Evolutionary conservation across 2,888 invertebrate species (phyloP).

Genomic region (Sthenelais limicola): DNA sequence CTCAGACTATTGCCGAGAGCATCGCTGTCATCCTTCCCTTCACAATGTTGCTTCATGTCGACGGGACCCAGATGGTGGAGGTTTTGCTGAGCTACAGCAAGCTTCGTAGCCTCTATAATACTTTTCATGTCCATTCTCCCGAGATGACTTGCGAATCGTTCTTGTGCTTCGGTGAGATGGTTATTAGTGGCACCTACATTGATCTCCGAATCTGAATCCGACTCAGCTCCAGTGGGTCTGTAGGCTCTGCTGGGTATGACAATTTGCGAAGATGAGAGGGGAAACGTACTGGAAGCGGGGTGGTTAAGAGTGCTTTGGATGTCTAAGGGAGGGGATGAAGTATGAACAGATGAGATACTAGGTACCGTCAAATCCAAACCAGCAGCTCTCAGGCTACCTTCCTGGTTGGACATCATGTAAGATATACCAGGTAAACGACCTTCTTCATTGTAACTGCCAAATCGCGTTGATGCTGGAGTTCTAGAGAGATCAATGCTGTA

Average conservation of each 20-base stretch:
- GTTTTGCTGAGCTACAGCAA: constrained; percentile 24
- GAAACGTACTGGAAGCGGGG: not conserved
- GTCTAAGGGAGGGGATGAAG: not conserved
- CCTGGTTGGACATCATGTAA: constrained; percentile 31
- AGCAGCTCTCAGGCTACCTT: constrained; percentile 21
- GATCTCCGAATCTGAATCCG: constrained; percentile 22
- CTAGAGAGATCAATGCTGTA: constrained; percentile 16
- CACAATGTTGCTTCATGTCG: constrained; percentile 8
- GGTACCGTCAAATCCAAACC: constrained; percentile 18
- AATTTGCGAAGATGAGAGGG: not conserved
- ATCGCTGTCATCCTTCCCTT: constrained; percentile 19
- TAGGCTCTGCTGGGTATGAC: constrained; percentile 14
- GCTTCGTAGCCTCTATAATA: constrained; percentile 21
- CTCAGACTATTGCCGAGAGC: constrained; percentile 5
- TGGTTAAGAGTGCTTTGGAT: not conserved
- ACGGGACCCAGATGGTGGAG: constrained; percentile 9
- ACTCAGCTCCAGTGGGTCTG: constrained; percentile 9
- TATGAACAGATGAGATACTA: not conserved
- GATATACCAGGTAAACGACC: constrained; percentile 21
- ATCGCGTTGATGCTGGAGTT: not conserved
- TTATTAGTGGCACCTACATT: not conserved
- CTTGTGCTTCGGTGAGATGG: constrained; percentile 21
- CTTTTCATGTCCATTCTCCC: constrained; percentile 29
- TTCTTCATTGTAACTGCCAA: constrained; percentile 15
- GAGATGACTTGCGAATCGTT: constrained; percentile 25